Conservation (phyloP, 2,113 vertebrate species). For the Otis tarda region DNA sequence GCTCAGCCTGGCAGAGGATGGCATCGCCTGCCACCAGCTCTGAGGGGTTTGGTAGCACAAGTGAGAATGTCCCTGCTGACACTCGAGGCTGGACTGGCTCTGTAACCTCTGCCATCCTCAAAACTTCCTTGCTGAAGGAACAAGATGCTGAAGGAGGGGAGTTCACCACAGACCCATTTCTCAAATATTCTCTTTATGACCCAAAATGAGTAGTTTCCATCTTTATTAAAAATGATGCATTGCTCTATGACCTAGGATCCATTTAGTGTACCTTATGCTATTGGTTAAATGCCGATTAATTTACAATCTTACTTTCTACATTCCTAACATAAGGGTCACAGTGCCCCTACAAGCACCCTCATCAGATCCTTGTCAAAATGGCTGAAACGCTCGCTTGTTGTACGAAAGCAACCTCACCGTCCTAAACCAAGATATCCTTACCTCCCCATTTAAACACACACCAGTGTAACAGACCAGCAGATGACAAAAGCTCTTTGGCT, state of each 20-base stretch:
- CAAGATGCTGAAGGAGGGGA: not conserved
- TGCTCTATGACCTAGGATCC: not conserved
- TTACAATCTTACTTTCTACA: not conserved
- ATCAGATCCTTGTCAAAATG: not conserved
- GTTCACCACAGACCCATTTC: not conserved
- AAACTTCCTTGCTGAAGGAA: not conserved
- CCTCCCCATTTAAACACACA: not conserved
- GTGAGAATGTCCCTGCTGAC: not conserved
- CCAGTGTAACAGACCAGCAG: not conserved
- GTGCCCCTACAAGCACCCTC: not conserved
- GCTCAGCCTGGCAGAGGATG: not conserved
- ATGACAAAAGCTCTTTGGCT: not conserved
- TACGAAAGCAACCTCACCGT: accelerated
- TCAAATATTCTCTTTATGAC: not conserved
- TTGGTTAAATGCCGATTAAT: not conserved
- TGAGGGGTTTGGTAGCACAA: not conserved
- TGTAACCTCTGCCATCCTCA: not conserved
- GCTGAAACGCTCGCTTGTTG: not conserved
- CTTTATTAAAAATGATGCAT: not conserved
- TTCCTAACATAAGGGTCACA: not conserved
- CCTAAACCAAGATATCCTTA: not conserved
- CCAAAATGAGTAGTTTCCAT: not conserved
- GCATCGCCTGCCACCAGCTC: not conserved
- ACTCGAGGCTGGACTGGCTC: not conserved
- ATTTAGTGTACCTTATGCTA: not conserved